Conservation (phyloP, 2,888 invertebrate genomes). For the Brachypterus glaber region DNA sequence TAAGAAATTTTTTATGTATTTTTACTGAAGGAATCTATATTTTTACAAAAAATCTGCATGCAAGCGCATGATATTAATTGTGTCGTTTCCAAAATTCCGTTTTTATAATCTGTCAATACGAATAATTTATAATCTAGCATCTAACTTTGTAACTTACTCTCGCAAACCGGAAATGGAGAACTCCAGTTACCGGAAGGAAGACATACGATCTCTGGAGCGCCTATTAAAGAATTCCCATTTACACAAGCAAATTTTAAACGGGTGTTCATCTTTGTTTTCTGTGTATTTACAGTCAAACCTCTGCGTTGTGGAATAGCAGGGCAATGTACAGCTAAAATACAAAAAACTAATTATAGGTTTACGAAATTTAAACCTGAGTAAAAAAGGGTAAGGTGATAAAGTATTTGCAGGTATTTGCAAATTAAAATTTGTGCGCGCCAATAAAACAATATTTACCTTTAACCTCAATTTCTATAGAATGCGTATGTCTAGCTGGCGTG, state of each 20-base stretch:
- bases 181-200: slow-evolving; percentile 84
- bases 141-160: slow-evolving; percentile 56
- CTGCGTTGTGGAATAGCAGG: slow-evolving; percentile 62
- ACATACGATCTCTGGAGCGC: slow-evolving; percentile 62
- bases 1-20: no score
- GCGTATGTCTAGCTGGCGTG: slow-evolving; percentile 73
- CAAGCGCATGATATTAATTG: no score
- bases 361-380: background rate
- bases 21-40: no score
- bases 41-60: no score
- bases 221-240: slow-evolving; percentile 72
- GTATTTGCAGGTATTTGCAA: no score
- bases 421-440: no score
- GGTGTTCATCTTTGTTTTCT: slow-evolving; percentile 65
- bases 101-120: no score
- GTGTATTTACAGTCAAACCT: slow-evolving; percentile 61
- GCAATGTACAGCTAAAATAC: slow-evolving; percentile 59
- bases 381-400: no score
- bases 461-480: slow-evolving; percentile 71
- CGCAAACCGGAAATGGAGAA: slow-evolving; percentile 70
- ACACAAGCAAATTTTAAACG: slow-evolving; percentile 65
- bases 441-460: slow-evolving; percentile 54
- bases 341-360: slow-evolving; percentile 1
- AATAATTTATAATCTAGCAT: no score
- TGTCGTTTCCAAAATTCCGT: no score